phyloP scores from a whole-genome alignment of 1,140 invertebrate species.

The Hermetia illucens region DNA sequence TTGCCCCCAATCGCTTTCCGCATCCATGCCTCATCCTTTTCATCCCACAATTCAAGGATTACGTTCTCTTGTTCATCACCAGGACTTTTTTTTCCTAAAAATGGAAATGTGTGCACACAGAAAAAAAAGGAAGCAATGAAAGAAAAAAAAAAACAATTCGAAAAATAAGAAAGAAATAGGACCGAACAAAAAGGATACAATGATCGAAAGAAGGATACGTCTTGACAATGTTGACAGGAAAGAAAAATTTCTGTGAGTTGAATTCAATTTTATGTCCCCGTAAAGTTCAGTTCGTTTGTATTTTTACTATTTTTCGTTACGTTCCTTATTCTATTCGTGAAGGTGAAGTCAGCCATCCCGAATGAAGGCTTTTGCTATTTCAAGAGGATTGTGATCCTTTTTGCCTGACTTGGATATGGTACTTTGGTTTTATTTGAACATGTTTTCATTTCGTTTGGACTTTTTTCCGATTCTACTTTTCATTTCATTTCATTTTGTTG shows the following conservation, averaged over 20 bases:
- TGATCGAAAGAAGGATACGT: neutral
- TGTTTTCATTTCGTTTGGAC: too few relatives aligned
- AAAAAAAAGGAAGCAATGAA: neutral
- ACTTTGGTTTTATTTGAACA: too few relatives aligned
- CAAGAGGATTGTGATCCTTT: too few relatives aligned
- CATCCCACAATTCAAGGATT: too few relatives aligned
- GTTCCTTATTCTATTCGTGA: neutral
- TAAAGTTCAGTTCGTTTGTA: too few relatives aligned
- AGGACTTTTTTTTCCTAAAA: neutral
- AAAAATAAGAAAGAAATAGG: neutral
- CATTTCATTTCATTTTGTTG: neutral
- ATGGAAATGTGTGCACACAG: neutral
- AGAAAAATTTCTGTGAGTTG: constrained; percentile 1
- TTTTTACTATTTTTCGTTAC: neutral
- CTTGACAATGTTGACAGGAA: neutral
- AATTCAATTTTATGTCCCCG: neutral
- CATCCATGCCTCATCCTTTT: neutral
- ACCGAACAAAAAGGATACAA: neutral
- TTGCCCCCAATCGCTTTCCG: neutral
- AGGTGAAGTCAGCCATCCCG: too few relatives aligned
- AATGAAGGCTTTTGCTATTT: too few relatives aligned
- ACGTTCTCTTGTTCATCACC: too few relatives aligned
- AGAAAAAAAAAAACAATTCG: neutral
- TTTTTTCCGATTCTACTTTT: neutral
- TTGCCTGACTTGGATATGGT: too few relatives aligned